phyloP scores from a whole-genome alignment of 2,797 vertebrate species.

The Vipera latastei region DNA sequence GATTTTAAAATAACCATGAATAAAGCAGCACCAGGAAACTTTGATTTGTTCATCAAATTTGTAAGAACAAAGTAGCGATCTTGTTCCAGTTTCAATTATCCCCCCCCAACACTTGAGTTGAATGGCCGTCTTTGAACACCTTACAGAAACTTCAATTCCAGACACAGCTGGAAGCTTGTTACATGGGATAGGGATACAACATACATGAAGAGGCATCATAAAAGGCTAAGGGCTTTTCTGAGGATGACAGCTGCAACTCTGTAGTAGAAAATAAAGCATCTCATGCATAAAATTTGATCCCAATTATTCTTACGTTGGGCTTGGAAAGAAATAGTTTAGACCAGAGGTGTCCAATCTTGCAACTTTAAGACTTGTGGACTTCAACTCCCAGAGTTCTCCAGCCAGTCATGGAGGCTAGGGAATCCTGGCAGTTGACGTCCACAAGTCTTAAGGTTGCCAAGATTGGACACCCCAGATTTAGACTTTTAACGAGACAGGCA shows the following conservation, averaged over 20 bases:
- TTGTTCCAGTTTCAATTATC: neutral
- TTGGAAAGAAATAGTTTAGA: neutral
- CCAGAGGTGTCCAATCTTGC: neutral
- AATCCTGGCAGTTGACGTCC: neutral
- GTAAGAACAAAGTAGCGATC: neutral
- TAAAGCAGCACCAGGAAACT: neutral
- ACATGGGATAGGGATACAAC: neutral
- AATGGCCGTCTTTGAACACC: neutral
- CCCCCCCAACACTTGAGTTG: neutral
- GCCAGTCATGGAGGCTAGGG: no score
- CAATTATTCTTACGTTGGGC: neutral
- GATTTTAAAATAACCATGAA: neutral
- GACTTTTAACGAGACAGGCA: neutral
- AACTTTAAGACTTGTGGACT: neutral
- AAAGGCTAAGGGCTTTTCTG: neutral
- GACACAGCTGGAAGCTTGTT: neutral
- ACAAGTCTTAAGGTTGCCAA: neutral
- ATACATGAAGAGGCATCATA: neutral
- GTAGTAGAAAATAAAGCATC: neutral
- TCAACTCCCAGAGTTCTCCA: neutral
- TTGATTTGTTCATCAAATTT: neutral
- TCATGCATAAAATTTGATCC: neutral
- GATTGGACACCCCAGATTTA: neutral
- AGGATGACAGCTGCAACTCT: neutral
- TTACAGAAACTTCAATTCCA: neutral